Conservation (phyloP, 1,140 invertebrate genomes). For the Pygmarrhopalites habei region DNA sequence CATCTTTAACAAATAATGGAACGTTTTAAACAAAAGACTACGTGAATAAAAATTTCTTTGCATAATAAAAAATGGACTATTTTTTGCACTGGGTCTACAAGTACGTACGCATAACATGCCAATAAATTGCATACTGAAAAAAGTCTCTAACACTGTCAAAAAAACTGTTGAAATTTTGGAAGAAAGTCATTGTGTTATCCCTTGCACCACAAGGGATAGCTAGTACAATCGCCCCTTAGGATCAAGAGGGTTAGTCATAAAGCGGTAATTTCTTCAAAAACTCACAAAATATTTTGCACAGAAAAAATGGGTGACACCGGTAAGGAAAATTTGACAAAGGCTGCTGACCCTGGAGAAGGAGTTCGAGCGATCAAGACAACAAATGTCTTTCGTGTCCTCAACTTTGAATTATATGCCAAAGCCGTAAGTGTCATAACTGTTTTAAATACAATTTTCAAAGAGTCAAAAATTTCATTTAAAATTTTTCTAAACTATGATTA, state of each 20-base stretch:
- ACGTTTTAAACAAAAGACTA: too few species aligned
- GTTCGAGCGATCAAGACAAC: slow-evolving; percentile 62
- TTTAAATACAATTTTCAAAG: slow-evolving; percentile 29
- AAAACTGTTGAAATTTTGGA: too few species aligned
- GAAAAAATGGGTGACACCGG: neutral
- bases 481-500: slow-evolving; percentile 43
- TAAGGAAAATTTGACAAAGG: neutral
- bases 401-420: slow-evolving; percentile 75
- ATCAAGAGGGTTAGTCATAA: neutral
- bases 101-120: too few species aligned
- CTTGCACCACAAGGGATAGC: neutral
- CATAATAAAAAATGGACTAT: too few species aligned
- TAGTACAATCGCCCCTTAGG: neutral
- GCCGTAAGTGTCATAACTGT: slow-evolving; percentile 54
- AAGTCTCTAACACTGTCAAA: too few species aligned
- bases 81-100: too few species aligned
- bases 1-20: too few species aligned
- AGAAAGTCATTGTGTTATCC: neutral
- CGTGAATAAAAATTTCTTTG: too few species aligned
- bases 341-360: slow-evolving; percentile 59
- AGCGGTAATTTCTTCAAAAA: neutral
- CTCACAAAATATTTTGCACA: neutral
- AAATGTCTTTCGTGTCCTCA: slow-evolving; percentile 62
- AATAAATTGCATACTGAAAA: too few species aligned
- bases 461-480: neutral